phyloP scores from a whole-genome alignment of 2,113 vertebrate species.

The Condylura cristata region DNA sequence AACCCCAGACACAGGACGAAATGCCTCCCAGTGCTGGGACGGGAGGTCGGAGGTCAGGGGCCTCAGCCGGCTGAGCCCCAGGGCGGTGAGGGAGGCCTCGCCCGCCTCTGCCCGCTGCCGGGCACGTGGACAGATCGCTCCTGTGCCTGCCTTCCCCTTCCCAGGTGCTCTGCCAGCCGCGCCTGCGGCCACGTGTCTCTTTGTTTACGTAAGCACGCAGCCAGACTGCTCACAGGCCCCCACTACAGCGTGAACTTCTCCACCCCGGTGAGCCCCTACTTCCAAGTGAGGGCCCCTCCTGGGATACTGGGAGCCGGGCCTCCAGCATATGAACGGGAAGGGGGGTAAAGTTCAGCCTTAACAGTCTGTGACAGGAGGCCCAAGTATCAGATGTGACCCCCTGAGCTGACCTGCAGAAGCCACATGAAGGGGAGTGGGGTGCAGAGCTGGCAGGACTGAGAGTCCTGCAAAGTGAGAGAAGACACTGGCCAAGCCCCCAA shows the following conservation, averaged over 20 bases:
- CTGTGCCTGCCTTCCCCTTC: too few relatives aligned
- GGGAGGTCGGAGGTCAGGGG: not conserved
- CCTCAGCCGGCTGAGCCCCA: too few relatives aligned
- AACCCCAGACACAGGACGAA: too few relatives aligned
- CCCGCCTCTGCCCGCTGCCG: too few relatives aligned
- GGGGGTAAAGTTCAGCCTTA: not conserved
- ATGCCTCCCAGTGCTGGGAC: not conserved
- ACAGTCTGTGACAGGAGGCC: too few relatives aligned
- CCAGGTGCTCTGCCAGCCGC: fast-evolving
- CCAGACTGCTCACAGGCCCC: not conserved
- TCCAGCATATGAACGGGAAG: not conserved
- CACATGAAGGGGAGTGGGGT: fast-evolving
- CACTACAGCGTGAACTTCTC: not conserved
- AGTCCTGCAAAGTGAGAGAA: too few relatives aligned
- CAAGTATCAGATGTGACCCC: fast-evolving
- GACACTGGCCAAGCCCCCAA: not conserved
- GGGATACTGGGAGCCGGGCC: not conserved
- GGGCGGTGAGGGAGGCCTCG: not conserved
- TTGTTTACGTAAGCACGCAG: not conserved
- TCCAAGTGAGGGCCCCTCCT: not conserved
- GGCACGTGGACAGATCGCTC: not conserved
- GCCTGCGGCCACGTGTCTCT: too few relatives aligned
- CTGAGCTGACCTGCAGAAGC: not conserved
- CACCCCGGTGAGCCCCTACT: not conserved
- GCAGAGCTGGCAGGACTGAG: fast-evolving